These are phyloP conservation scores for Sigmodon hispidus DNA, from an alignment of 2,113 vertebrate genomes.

Conservation along the genomic window DNA sequence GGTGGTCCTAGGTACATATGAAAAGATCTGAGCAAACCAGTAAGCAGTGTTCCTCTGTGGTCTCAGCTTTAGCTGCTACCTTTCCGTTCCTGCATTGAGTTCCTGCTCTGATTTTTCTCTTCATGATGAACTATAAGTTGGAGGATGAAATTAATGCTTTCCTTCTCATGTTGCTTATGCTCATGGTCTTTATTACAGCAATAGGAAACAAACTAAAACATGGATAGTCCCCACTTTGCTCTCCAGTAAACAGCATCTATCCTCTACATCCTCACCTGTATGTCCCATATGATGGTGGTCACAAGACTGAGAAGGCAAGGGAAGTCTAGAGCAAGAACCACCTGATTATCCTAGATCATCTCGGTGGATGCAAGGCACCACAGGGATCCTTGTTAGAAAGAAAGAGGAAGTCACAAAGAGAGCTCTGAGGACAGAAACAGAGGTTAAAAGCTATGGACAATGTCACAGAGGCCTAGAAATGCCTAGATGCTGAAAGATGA, in stretches of 20 bases:
- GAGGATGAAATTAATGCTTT: background rate
- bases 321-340: background rate
- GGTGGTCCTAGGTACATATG: background rate
- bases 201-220: background rate
- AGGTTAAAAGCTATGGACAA: background rate
- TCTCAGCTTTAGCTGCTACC: background rate
- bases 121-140: background rate
- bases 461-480: fast-evolving
- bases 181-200: background rate
- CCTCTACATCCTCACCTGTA: background rate
- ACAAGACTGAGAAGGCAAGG: background rate
- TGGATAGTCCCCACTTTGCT: background rate
- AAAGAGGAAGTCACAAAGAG: background rate
- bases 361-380: background rate
- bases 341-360: fast-evolving
- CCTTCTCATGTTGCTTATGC: background rate
- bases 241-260: background rate
- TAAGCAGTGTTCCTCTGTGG: background rate
- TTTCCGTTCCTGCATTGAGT: background rate
- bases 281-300: background rate
- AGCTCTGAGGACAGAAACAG: background rate
- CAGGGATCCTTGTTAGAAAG: background rate
- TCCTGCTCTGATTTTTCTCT: background rate
- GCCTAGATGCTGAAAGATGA: background rate
- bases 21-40: background rate